These are phyloP conservation scores for Globia sparganii DNA, from an alignment of 2,888 invertebrate genomes.

Conservation along the genomic window DNA sequence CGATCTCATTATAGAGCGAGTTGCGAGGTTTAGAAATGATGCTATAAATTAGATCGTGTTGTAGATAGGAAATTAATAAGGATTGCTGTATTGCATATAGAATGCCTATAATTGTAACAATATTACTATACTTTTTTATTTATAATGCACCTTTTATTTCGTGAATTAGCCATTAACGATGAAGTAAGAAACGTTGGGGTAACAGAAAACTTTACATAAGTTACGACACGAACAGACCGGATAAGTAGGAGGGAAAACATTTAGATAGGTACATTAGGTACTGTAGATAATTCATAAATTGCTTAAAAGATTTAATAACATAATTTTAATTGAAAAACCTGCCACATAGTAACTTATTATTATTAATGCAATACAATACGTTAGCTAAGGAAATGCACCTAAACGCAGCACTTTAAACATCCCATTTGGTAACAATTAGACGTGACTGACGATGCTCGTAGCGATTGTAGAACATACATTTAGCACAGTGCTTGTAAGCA, in stretches of 20 bases:
- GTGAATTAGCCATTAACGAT: not conserved
- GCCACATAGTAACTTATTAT: too few species aligned
- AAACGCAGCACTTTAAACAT: conserved; percentile 11
- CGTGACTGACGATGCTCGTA: conserved; percentile 38
- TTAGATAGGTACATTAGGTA: too few species aligned
- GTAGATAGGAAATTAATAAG: conserved; percentile 44
- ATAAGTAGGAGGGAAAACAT: too few species aligned
- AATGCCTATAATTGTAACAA: not conserved
- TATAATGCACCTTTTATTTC: not conserved
- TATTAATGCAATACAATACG: not conserved
- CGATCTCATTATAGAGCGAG: conserved; percentile 65
- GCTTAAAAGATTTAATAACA: not conserved
- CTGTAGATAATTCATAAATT: not conserved
- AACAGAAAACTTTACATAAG: not conserved
- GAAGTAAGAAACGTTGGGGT: too few species aligned
- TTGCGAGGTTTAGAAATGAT: conserved; percentile 50
- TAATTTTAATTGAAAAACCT: not conserved
- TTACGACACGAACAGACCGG: not conserved
- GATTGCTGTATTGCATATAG: conserved; percentile 16
- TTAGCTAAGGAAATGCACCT: conserved; percentile 23
- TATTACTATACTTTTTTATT: too few species aligned
- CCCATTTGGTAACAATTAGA: conserved; percentile 39
- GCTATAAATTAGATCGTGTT: conserved; percentile 45
- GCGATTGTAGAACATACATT: conserved; percentile 50
- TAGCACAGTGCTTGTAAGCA: conserved; percentile 40